Conservation (phyloP, 2,113 vertebrate genomes). For the Sprattus sprattus region DNA sequence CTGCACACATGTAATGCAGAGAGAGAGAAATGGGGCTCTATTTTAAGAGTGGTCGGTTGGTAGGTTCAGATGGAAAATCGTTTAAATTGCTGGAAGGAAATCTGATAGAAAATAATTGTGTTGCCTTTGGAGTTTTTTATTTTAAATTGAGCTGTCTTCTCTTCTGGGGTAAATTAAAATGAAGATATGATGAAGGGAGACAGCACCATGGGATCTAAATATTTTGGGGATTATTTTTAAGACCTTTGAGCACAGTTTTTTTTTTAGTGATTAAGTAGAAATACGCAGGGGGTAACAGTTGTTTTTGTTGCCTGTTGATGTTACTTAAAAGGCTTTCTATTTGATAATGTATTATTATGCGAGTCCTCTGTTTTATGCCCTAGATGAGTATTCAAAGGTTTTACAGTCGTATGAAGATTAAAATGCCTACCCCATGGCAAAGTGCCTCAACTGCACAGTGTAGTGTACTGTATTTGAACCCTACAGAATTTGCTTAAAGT, state of each 20-base stretch:
- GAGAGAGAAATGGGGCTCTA: not conserved
- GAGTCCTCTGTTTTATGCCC: not conserved
- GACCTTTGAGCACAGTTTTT: not conserved
- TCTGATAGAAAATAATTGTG: conserved; percentile 10
- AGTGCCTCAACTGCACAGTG: not conserved
- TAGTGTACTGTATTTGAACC: conserved; percentile 8
- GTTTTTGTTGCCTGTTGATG: conserved; percentile 12
- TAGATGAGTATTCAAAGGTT: not conserved
- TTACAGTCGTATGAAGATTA: not conserved
- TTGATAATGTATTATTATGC: not conserved
- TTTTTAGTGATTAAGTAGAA: not conserved
- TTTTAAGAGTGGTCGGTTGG: not conserved
- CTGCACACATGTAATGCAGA: not conserved
- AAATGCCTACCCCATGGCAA: not conserved
- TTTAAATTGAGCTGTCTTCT: conserved; percentile 14
- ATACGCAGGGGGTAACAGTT: conserved; percentile 2
- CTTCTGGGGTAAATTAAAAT: not conserved
- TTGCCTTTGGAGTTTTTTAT: not conserved
- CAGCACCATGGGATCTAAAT: not conserved
- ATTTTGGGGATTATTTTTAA: not conserved
- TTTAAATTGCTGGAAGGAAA: not conserved
- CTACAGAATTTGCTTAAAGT: not conserved
- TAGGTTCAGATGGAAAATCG: conserved; percentile 8
- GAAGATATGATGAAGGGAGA: not conserved
- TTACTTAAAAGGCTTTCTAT: not conserved